phyloP scores from a whole-genome alignment of 2,888 invertebrate species.

The Drosophila paramelanica region DNA sequence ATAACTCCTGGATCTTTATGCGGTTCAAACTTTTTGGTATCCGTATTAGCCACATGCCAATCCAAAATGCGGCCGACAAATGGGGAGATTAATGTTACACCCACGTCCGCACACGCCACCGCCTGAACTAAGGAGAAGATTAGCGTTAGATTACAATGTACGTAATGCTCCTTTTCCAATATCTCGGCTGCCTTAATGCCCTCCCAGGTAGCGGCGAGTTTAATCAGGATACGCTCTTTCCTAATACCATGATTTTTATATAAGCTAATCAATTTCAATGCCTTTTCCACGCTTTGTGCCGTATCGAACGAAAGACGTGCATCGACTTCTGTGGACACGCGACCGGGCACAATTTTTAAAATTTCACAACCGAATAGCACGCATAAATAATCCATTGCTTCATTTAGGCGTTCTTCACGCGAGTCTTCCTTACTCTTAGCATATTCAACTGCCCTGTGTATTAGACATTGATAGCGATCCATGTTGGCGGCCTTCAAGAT shows the following conservation, averaged over 20 bases:
- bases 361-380: slow-evolving; percentile 98
- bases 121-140: slow-evolving; percentile 98
- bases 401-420: slow-evolving; percentile 85
- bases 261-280: slow-evolving; percentile 93
- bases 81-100: slow-evolving; percentile 98
- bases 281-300: slow-evolving; percentile 95
- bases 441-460: slow-evolving; percentile 96
- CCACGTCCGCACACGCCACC: slow-evolving; percentile 98
- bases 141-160: slow-evolving; percentile 99
- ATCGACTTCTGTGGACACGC: slow-evolving; percentile 86
- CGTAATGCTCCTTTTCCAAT: slow-evolving; percentile 94
- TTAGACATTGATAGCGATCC: slow-evolving; percentile 94
- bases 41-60: slow-evolving; percentile 97
- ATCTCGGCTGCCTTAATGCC: slow-evolving; percentile 98
- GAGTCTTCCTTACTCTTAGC: slow-evolving; percentile 88
- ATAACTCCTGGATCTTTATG: slow-evolving; percentile 97
- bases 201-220: slow-evolving; percentile 99
- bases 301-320: slow-evolving; percentile 94
- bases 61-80: slow-evolving; percentile 99
- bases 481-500: slow-evolving; percentile 96
- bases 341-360: slow-evolving; percentile 97
- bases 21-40: slow-evolving; percentile 91
- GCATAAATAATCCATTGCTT: slow-evolving; percentile 96
- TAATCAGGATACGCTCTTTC: slow-evolving; percentile 97
- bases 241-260: slow-evolving; percentile 95